A percentile compares a stretch with the other conserved stretches of the same genome.
Evolutionary conservation across 2,888 invertebrate species (phyloP).

Genomic region (Lasioglossum villosulum): DNA sequence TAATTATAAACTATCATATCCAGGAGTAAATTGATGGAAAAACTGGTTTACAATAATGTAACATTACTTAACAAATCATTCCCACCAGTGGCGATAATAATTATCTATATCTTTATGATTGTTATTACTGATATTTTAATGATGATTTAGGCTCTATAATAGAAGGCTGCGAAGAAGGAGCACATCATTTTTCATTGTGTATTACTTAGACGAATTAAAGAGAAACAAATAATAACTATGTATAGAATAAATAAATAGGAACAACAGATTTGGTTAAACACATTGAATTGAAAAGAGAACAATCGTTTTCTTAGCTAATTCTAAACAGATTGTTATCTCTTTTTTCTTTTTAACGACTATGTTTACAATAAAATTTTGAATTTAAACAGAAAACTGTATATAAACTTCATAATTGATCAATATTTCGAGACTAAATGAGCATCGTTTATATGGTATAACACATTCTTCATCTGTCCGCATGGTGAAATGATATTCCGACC

Average conservation of each 20-base stretch:
- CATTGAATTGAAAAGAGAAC: constrained; percentile 47
- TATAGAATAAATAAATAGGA: constrained; percentile 65
- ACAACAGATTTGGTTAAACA: constrained; percentile 56
- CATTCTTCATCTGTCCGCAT: constrained; percentile 12
- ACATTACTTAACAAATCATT: constrained; percentile 61
- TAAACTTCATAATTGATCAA: constrained; percentile 26
- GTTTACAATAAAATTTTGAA: constrained; percentile 42
- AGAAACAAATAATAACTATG: constrained; percentile 48
- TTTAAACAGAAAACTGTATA: constrained; percentile 23
- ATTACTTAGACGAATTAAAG: constrained; percentile 31
- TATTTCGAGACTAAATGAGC: constrained; percentile 14
- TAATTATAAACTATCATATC: constrained; percentile 27
- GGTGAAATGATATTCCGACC: constrained; percentile 22
- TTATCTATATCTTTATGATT: constrained; percentile 56
- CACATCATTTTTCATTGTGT: constrained; percentile 46
- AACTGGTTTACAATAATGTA: constrained; percentile 59
- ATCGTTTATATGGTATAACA: constrained; percentile 25
- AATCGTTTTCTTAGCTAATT: constrained; percentile 32
- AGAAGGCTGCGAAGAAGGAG: constrained; percentile 73
- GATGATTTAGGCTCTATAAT: constrained; percentile 71
- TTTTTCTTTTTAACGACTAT: constrained; percentile 8
- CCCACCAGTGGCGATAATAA: constrained; percentile 56
- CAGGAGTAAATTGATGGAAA: constrained; percentile 54
- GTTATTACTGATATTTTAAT: constrained; percentile 60
- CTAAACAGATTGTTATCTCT: constrained; percentile 24